Conservation (phyloP, 2,888 invertebrate species). For the Polymixis lichenea region DNA sequence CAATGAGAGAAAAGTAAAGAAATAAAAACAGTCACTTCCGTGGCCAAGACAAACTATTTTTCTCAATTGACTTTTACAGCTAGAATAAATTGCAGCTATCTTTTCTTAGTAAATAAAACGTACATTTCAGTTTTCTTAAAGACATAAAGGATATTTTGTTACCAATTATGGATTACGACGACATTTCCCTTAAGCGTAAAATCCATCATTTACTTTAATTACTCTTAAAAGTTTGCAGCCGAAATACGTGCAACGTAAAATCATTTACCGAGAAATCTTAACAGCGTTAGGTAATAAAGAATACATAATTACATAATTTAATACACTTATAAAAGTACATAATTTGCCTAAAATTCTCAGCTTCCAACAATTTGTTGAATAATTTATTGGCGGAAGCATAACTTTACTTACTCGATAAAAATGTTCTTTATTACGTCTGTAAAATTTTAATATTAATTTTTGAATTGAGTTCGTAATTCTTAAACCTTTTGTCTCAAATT, state of each 20-base stretch:
- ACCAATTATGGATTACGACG: conserved; percentile 11
- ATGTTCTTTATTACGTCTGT: conserved; percentile 33
- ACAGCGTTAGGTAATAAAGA: conserved; percentile 27
- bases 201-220: conserved; percentile 40
- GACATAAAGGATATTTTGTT: conserved; percentile 1
- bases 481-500: conserved; percentile 28
- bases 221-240: conserved; percentile 26
- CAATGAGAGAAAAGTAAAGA: not conserved
- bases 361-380: conserved; percentile 49
- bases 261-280: conserved; percentile 38
- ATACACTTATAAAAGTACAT: conserved; percentile 48
- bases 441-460: no score
- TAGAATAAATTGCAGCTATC: not conserved
- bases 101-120: conserved; percentile 5
- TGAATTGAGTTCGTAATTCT: conserved; percentile 38
- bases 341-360: conserved; percentile 27
- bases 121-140: not conserved
- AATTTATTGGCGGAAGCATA: conserved; percentile 57
- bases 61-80: conserved; percentile 17
- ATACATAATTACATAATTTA: conserved; percentile 24
- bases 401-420: conserved; percentile 44
- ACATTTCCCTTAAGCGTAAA: conserved; percentile 5
- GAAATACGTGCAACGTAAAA: conserved; percentile 20
- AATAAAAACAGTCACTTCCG: conserved; percentile 4
- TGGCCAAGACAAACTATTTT: conserved; percentile 14